phyloP scores from a whole-genome alignment of 2,113 vertebrate species.

The Myotis lucifugus region DNA sequence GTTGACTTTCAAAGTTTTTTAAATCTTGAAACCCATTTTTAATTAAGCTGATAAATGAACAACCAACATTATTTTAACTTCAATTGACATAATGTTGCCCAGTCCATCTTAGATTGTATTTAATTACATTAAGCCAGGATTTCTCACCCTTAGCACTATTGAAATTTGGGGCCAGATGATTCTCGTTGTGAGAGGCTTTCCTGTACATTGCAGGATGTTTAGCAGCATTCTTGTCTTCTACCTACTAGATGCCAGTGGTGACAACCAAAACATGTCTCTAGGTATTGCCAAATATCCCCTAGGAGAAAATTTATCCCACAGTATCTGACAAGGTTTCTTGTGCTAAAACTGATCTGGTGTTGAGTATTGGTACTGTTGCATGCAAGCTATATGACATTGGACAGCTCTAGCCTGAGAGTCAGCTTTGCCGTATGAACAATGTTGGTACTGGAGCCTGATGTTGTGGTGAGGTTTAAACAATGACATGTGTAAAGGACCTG shows the following conservation, averaged over 20 bases:
- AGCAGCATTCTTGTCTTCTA: not conserved
- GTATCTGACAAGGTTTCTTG: not conserved
- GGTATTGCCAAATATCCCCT: not conserved
- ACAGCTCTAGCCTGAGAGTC: not conserved
- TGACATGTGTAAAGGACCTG: not conserved
- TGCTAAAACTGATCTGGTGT: not conserved
- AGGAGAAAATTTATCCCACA: not conserved
- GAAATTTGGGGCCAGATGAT: not conserved
- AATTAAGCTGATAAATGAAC: not conserved
- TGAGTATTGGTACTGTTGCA: not conserved
- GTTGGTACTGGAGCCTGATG: not conserved
- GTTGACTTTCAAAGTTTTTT: not conserved
- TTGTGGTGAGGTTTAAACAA: not conserved
- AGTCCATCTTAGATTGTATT: not conserved
- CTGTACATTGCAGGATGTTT: not conserved
- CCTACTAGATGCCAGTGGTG: not conserved
- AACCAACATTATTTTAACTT: not conserved
- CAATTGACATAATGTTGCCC: not conserved
- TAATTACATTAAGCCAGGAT: not conserved
- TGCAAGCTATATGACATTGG: not conserved
- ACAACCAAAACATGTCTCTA: not conserved
- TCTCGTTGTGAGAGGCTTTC: not conserved
- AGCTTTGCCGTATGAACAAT: not conserved
- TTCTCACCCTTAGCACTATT: not conserved
- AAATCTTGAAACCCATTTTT: conserved; percentile 29